Evolutionary conservation across 2,888 invertebrate species (phyloP).

Genomic region (Orthonevra nobilis): DNA sequence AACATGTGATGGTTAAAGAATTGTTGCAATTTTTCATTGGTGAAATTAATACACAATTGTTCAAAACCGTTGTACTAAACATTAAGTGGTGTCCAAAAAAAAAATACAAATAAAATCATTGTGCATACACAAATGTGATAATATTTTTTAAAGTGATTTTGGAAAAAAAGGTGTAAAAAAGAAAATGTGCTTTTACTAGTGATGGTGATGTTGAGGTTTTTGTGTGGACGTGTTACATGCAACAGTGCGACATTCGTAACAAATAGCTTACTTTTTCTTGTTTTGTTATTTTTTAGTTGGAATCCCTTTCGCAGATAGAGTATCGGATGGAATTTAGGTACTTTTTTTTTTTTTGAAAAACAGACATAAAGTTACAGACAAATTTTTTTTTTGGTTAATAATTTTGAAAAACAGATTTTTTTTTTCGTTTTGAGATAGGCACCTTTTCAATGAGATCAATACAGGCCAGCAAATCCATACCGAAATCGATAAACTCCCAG

Average conservation of each 20-base stretch:
- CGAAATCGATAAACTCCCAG: conserved; percentile 99
- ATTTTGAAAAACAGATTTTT: background rate
- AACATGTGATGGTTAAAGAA: conserved; percentile 99
- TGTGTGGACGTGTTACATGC: conserved; percentile 10
- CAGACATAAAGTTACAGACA: conserved; percentile 1
- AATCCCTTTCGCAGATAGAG: too few species aligned
- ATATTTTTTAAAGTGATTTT: too few species aligned
- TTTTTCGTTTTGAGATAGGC: conserved; percentile 61
- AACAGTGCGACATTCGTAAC: conserved; percentile 15
- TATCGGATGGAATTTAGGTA: too few species aligned
- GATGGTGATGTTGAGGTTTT: background rate
- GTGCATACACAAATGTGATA: background rate
- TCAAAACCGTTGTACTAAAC: conserved; percentile 98
- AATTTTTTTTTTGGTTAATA: conserved; percentile 9
- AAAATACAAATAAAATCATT: conserved; percentile 7
- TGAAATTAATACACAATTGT: conserved; percentile 99
- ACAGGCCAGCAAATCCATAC: conserved; percentile 99
- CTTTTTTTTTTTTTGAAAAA: too few species aligned
- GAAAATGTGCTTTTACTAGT: background rate
- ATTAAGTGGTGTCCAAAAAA: conserved; percentile 72
- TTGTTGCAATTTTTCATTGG: conserved; percentile 99
- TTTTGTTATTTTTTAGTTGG: background rate
- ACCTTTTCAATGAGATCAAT: conserved; percentile 99
- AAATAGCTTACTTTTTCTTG: conserved; percentile 38
- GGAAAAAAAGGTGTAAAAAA: background rate